Percentiles rank a stretch among this genome's conserved stretches.
phyloP scores from a whole-genome alignment of 1,140 invertebrate species.

The Zaprionus inermis region DNA sequence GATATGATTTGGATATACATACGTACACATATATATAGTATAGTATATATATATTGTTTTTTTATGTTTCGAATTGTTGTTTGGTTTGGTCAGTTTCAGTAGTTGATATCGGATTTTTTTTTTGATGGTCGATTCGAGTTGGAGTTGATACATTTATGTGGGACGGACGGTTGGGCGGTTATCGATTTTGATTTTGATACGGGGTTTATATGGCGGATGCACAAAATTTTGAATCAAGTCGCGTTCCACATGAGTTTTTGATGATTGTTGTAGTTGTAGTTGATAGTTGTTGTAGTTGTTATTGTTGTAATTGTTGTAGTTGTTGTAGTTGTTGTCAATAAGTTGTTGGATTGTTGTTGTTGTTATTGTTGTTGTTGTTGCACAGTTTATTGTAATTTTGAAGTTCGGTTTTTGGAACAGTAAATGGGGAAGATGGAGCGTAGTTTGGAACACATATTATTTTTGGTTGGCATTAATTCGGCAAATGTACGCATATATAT shows the following conservation, averaged over 20 bases:
- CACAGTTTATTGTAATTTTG: constrained; percentile 63
- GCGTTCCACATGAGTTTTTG: constrained; percentile 46
- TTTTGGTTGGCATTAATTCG: constrained; percentile 35
- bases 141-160: constrained; percentile 20
- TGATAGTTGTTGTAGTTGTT: constrained; percentile 35
- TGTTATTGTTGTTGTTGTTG: constrained; percentile 48
- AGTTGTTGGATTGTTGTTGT: constrained; percentile 29
- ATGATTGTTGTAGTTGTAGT: constrained; percentile 48
- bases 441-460: constrained; percentile 54
- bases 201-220: constrained; percentile 42
- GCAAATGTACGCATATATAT: constrained; percentile 47
- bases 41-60: constrained; percentile 7
- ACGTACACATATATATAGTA: neutral
- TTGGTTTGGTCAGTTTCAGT: constrained; percentile 47
- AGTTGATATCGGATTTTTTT: constrained; percentile 34
- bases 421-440: constrained; percentile 62
- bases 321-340: constrained; percentile 22
- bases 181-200: constrained; percentile 3
- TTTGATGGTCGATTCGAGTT: constrained; percentile 88
- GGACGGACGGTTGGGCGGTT: constrained; percentile 44
- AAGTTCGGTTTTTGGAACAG: constrained; percentile 59
- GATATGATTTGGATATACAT: constrained; percentile 66
- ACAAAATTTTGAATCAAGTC: constrained; percentile 46
- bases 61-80: constrained; percentile 56
- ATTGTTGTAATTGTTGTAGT: constrained; percentile 31